Base-by-base conservation (phyloP, 2,888 invertebrate species). In the Spicauda simplicius region DNA sequence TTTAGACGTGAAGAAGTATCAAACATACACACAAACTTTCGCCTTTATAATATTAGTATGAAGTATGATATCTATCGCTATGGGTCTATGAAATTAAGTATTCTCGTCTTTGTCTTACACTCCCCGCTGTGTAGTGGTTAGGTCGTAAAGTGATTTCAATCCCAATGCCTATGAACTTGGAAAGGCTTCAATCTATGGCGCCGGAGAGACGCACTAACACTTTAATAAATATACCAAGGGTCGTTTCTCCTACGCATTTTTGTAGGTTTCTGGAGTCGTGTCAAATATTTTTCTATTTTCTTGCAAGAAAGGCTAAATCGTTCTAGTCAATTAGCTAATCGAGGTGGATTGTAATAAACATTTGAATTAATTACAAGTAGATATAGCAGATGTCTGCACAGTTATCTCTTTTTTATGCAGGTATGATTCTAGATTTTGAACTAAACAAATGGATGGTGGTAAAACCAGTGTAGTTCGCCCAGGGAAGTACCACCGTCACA, bases 201-300 rank as follows among this genome's bases (percentile, higher is more conserved):
- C 62, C 62, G 18, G 54, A 20, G 25, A 55, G 62, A 45, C 62
- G 62, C 62, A 63, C 62, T 45, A 63, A 55, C 62, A 63, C 55
- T 54, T 55, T 55, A 45, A 55, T 63, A 63, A 63, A 25, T 25
- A 63, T 63, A 41, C 10, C 62, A 16, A 16, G 55, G 41, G 30
- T 14, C 52, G 33, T 61, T 52, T 16, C 55, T 54, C 62, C 62
- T 45, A 63, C 54, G 25, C 12, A 25, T 63, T 63, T 25, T 62
- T 41, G 25, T 41, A 20, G 37, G 33, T 37, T 19, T 50, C 41
- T 62, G 41, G 53, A 62, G 16, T 54, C 41, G n/a, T 53, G 33
- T 59, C 48, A 59, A 25, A 59, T 45, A 48, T 48, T 48, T 19
- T 48, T 56, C 45, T n/a, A n/a, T 6, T 41, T 57, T 57, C 57